Evolutionary conservation across 2,797 vertebrate genomes (phyloP).

Genomic region (Poecile montanus): DNA sequence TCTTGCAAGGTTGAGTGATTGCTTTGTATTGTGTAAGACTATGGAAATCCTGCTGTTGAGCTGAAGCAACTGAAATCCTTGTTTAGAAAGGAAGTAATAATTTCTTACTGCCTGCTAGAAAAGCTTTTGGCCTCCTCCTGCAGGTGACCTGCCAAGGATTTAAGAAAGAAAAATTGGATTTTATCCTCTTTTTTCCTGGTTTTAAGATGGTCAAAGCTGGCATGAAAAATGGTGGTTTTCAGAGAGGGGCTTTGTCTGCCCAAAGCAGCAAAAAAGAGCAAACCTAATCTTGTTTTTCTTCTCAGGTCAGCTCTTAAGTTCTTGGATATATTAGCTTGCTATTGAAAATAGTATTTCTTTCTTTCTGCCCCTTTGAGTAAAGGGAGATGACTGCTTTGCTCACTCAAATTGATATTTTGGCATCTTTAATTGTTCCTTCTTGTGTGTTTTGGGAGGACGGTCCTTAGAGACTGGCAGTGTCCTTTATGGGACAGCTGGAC

Average conservation of each 20-base stretch:
- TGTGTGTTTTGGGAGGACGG: background rate
- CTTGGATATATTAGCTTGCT: background rate
- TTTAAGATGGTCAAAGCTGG: conserved; percentile 60
- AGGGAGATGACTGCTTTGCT: background rate
- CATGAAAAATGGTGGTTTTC: conserved; percentile 34
- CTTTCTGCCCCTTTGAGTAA: background rate
- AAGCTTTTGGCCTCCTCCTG: conserved; percentile 20
- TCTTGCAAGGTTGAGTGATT: conserved; percentile 6
- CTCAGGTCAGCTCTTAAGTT: conserved; percentile 24
- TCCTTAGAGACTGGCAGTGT: background rate
- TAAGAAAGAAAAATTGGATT: conserved; percentile 42
- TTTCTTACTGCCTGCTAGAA: conserved; percentile 30
- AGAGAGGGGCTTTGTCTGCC: conserved; percentile 33
- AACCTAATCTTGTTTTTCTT: conserved; percentile 46
- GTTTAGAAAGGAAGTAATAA: conserved; percentile 33
- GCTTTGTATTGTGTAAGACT: background rate
- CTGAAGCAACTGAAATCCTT: conserved; percentile 32
- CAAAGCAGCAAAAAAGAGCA: conserved; percentile 4
- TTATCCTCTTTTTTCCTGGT: background rate
- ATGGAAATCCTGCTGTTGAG: conserved; percentile 34
- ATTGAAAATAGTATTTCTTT: background rate
- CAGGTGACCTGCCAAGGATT: conserved; percentile 57
- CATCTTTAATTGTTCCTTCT: background rate
- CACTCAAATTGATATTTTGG: background rate
- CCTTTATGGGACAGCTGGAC: background rate